Base-by-base conservation (phyloP, 1,140 invertebrate species). In the Panulirus ornatus region DNA sequence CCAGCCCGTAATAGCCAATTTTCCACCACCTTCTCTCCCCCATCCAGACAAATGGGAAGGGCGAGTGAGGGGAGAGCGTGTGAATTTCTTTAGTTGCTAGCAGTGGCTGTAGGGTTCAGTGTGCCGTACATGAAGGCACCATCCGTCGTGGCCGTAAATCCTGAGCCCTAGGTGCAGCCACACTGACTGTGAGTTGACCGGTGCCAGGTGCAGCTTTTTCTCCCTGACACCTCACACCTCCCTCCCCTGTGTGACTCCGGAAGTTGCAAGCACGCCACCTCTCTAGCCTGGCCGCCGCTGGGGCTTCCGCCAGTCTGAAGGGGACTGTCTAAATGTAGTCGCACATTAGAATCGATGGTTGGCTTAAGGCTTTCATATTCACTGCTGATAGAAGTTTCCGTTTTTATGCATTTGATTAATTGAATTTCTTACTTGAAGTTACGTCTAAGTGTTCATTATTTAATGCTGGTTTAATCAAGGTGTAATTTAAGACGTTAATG, bases 1-100 rank as follows among this genome's bases (percentile, higher is more conserved):
- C 83, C 83, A 85, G 83, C 40, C 70, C 70, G 83, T 85, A 85
- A 85, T 85, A 85, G 83, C 83, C 83, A 85, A 85, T 85, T 85
- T 85, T 85, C 83, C 83, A 85, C 83, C 70, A 85, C 83, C 83
- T 85, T 85, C 66, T 85, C 83, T 85, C 83, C 66, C 83, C 83
- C 83, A 73, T 70, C 66, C 58, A 85, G 66, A 85, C 83, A 85
- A 85, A 85, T 85, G 83, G 40, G 83, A 85, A 85, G 63, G 83
- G 63, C 40, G 81, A 70, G 83, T 85, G 63, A 85, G 44, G 83
- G 83, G 30, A 85, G 75, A 73, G 66, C n/a, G 27, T 44, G 83
- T 54, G 83, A 85, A 75, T 75, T 85, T 85, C 66, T 66, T 71
- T 73, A 85, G 70, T 51, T 85, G n/a, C 30, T 44, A 51, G 83